Evolutionary conservation across 1,140 invertebrate species (phyloP), one percentile per base, ranked within the genome.

Genomic region (Muscidifurax raptorellus): DNA sequence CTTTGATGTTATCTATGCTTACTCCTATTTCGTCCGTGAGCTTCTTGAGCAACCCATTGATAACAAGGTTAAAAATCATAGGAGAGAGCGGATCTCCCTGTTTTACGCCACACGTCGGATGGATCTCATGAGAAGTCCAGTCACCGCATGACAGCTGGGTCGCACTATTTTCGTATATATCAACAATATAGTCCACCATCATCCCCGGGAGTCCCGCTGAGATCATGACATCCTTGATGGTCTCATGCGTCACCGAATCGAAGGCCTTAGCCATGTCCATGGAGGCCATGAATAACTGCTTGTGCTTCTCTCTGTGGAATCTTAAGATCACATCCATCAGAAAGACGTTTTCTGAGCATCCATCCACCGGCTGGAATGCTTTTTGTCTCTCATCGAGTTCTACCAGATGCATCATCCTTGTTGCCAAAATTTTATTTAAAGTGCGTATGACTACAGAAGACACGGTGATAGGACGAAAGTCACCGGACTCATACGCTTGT

Each of bases 91-190:
- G 89, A 32, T 91, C 89, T 15, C 90, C 90, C 36, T 90, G 90
- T 77, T 88, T 88, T 0, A 90, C 88, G 0, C 87, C 88, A 22
- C 83, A 59, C 6, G 30, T 27, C 22, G 79, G 66, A 2, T 30
- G 7, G 25, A 85, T 80, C 15, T 28, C 32, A 0, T 72, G 27
- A 0, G 79, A 75, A 7, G n/a, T 93, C 89, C 94, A 94, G 95
- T 95, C 95, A 95, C 94, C 93, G 94, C 92, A 95, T 94, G 36
- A 25, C 0, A 90, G 18, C 0, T 12, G 30, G 0, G 89, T 90
- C 0, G 2, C 32, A 0, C 80, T 64, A 0, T 66, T 28, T 0
- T 32, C 10, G 28, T 89, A 90, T 0, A 69, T 52, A 0, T 75
- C 27, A 47, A 40, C 36, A 2, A 90, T n/a, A 30, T 86, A 88